Percentiles rank a stretch among this genome's conserved stretches.
Conservation (phyloP, 2,113 vertebrate genomes). For the Tragelaphus strepsiceros region DNA sequence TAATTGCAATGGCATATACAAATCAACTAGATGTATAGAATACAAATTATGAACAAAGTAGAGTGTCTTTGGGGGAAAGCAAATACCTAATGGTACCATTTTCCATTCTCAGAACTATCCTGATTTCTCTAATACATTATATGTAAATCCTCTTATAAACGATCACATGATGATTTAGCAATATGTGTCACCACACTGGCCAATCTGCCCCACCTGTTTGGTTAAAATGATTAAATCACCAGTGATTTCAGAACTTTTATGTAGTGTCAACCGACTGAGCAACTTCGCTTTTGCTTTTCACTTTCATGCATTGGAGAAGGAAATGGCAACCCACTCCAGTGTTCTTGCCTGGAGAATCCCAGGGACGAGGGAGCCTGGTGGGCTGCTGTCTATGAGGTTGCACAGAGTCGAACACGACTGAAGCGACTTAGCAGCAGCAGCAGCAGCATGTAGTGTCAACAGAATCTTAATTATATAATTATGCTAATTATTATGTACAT, state of each 20-base stretch:
- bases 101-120: neutral
- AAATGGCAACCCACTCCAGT: no score
- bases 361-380: no score
- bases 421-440: no score
- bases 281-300: no score
- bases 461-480: neutral
- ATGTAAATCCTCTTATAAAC: neutral
- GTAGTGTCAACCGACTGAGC: neutral
- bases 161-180: neutral
- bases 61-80: neutral
- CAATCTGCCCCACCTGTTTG: neutral
- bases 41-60: neutral
- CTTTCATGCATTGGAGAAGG: no score
- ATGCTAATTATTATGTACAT: neutral
- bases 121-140: neutral
- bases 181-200: neutral
- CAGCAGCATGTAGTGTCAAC: neutral
- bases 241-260: neutral
- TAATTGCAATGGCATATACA: neutral
- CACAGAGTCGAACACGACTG: no score
- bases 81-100: neutral
- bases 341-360: no score
- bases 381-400: no score
- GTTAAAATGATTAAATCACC: neutral
- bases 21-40: neutral